Evolutionary conservation across 2,113 vertebrate genomes (phyloP).

Genomic region (Tenebrosternarchus preto): DNA sequence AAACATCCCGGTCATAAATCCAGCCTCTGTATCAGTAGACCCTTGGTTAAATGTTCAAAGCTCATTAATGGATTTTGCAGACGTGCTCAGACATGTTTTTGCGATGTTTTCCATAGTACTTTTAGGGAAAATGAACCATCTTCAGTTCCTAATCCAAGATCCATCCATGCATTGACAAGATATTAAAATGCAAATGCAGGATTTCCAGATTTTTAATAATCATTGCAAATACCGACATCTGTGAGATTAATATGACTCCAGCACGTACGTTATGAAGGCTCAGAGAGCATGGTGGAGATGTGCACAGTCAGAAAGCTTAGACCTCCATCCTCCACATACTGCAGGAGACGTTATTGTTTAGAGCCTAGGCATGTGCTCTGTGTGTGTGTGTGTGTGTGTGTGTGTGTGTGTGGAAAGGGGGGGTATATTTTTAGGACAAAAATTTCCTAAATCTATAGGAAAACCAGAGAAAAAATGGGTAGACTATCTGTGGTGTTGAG

Average conservation of each 20-base stretch:
- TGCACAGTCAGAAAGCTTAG: background rate
- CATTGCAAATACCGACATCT: conserved; percentile 50
- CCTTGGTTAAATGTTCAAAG: conserved; percentile 14
- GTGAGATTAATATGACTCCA: conserved; percentile 24
- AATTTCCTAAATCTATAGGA: no score
- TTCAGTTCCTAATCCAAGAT: conserved; percentile 37
- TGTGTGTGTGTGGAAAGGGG: no score
- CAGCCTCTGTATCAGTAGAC: conserved; percentile 38
- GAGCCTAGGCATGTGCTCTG: no score
- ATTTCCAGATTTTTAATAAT: conserved; percentile 49
- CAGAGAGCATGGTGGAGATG: background rate
- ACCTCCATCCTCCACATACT: background rate
- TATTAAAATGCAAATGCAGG: conserved; percentile 38
- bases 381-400: no score
- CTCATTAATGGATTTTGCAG: conserved; percentile 48
- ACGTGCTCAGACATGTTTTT: conserved; percentile 31
- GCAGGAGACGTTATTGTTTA: no score
- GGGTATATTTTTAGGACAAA: no score
- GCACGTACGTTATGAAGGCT: background rate
- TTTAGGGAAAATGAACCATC: conserved; percentile 20
- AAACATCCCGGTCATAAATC: conserved; percentile 44
- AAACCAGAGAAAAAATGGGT: no score
- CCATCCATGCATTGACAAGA: conserved; percentile 34
- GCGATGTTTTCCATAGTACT: conserved; percentile 35
- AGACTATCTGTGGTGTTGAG: no score